Base-by-base conservation (phyloP, 2,888 invertebrate genomes). In the Phaonia tiefii region DNA sequence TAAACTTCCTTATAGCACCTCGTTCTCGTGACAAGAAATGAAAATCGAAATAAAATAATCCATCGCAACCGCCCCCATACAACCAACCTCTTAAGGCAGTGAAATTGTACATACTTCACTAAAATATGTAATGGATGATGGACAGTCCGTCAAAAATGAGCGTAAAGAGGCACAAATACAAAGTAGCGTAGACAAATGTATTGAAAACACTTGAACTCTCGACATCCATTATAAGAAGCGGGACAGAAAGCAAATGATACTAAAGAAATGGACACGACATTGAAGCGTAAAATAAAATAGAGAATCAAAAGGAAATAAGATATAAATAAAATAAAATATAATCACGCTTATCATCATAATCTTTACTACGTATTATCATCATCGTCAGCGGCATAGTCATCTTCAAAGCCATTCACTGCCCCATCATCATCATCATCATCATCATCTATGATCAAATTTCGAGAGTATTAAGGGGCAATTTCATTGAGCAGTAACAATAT, bases 171-270 rank as follows among this genome's bases (percentile, higher is more conserved):
- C 4, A 8, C n/a, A 58, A 39, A 1, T 22, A 15, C 49, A 17
- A 17, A 58, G 17, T 49, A 66, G 56, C 42, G 67, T 15, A 37
- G 39, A 66, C 31, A 51, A 60, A 67, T 56, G n/a, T n/a, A 42
- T 75, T 60, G 49, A 67, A 75, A 77, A 77, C 70, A 80, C 70
- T 74, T 77, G 66, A 80, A 66, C 51, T 71, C 8, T 31, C 8
- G 31, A 31, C 44, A 42, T 67, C 37, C 37, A 37, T 72, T 46
- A 72, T 69, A 56, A 26, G 22, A 51, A 69, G n/a, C 39, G 20
- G 46, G 5, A 26, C 13, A 54, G 22, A 22, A 25, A 20, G 39
- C 31, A 3, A 0, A 67, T 0, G 10, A 39, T 54, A 69, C n/a
- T 39, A 69, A 72, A 22, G 25, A 49, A 60, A 67, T 66, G 25